Evolutionary conservation across 2,888 invertebrate genomes (phyloP).

Genomic region (Brenthis hecate): DNA sequence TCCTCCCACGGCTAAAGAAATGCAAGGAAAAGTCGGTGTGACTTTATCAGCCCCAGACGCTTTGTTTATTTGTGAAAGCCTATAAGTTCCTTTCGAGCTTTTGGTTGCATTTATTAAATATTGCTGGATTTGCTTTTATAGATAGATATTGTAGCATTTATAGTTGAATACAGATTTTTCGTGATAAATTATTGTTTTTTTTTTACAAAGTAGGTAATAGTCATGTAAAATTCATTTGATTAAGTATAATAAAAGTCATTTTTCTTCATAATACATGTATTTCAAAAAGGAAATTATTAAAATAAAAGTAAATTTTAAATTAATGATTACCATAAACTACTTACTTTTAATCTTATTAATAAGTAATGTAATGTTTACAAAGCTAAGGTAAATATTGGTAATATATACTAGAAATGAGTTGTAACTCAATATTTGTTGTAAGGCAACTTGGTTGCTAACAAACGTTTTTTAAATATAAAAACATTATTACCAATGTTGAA

Average conservation of each 20-base stretch:
- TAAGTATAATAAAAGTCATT: too few relatives aligned
- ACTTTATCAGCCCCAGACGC: conserved; percentile 86
- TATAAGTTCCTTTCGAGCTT: conserved; percentile 41
- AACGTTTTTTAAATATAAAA: conserved; percentile 48
- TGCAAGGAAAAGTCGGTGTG: conserved; percentile 88
- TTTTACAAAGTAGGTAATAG: not conserved
- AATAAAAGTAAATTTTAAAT: conserved; percentile 20
- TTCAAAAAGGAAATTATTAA: conserved; percentile 3
- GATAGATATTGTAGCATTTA: not conserved
- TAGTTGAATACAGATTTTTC: not conserved
- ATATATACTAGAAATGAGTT: conserved; percentile 50
- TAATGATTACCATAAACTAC: conserved; percentile 46
- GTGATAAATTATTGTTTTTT: not conserved
- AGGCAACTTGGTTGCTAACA: conserved; percentile 68
- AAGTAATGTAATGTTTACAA: conserved; percentile 63
- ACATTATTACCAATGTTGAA: conserved; percentile 34
- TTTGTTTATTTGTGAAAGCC: conserved; percentile 57
- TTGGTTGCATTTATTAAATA: too few relatives aligned
- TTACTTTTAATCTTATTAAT: conserved; percentile 46
- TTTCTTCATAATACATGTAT: too few relatives aligned
- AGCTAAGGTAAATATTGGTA: conserved; percentile 59
- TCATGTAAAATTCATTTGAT: too few relatives aligned
- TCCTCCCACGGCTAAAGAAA: conserved; percentile 67
- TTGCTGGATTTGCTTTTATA: not conserved
- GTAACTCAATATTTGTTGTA: conserved; percentile 46